Conservation (phyloP, 1,140 invertebrate species). For the Drosophila rufa region DNA sequence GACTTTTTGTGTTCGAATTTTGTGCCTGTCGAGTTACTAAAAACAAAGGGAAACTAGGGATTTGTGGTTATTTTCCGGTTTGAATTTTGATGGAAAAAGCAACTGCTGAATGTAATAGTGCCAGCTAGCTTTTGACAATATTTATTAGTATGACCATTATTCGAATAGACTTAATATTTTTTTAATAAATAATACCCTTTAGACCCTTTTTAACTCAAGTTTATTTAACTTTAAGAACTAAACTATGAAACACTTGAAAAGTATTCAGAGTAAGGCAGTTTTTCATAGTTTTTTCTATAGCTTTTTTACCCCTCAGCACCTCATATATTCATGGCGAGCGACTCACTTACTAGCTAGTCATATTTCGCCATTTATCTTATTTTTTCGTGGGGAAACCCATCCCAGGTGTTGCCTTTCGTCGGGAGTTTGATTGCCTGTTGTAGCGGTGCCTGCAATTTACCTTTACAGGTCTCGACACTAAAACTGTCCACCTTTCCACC, state of each 20-base stretch:
- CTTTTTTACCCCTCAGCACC: too few relatives aligned
- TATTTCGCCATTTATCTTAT: constrained; percentile 13
- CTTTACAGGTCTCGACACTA: constrained; percentile 54
- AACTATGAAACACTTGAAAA: not conserved
- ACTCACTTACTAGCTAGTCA: constrained; percentile 21
- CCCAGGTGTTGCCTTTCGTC: constrained; percentile 29
- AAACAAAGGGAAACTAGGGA: constrained; percentile 50
- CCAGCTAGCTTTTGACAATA: too few relatives aligned
- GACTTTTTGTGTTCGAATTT: constrained; percentile 66
- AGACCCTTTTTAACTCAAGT: too few relatives aligned
- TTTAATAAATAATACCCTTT: not conserved
- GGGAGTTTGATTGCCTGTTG: constrained; percentile 37
- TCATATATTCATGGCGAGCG: constrained; percentile 20
- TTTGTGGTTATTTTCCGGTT: constrained; percentile 26
- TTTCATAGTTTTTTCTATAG: too few relatives aligned
- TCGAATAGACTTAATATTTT: too few relatives aligned
- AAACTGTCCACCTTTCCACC: constrained; percentile 42
- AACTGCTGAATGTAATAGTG: not conserved
- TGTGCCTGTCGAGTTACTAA: constrained; percentile 63
- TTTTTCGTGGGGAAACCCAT: not conserved
- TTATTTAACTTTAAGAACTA: not conserved
- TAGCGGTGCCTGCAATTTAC: constrained; percentile 66
- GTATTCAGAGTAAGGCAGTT: not conserved
- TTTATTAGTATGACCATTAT: too few relatives aligned
- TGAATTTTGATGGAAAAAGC: constrained; percentile 51